These are phyloP conservation scores for Siphamia tubifer DNA, from an alignment of 2,113 vertebrate species.

Conservation along the genomic window DNA sequence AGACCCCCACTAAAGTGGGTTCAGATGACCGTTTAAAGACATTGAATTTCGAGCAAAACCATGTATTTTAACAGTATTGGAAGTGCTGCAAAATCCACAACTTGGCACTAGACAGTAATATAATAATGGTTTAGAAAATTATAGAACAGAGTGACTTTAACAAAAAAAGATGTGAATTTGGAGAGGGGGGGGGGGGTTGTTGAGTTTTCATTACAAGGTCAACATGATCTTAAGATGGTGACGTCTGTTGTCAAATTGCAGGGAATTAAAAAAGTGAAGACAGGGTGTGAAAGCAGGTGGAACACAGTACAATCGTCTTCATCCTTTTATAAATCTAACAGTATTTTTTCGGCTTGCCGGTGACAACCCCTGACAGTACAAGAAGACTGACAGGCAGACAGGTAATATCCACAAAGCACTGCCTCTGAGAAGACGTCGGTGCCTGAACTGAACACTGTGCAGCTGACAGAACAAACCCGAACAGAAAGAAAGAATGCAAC, in stretches of 20 bases:
- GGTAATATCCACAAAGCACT: slow-evolving; percentile 39
- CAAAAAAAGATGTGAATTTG: too few species aligned
- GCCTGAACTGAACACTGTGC: slow-evolving; percentile 32
- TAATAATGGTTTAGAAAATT: too few species aligned
- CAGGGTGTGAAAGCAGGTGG: background rate
- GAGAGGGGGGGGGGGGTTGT: too few species aligned
- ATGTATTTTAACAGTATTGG: too few species aligned
- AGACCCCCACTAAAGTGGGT: too few species aligned
- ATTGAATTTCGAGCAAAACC: too few species aligned
- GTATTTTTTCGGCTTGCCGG: background rate
- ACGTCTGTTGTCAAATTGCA: background rate
- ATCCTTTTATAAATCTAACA: slow-evolving; percentile 8
- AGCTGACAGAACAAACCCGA: slow-evolving; percentile 38
- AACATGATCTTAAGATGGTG: background rate
- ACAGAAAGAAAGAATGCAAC: background rate
- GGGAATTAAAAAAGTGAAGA: background rate
- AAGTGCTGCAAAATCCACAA: too few species aligned
- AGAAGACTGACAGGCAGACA: slow-evolving; percentile 36
- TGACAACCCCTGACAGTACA: slow-evolving; percentile 23
- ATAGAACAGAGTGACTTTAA: too few species aligned
- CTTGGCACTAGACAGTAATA: too few species aligned
- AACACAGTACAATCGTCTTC: background rate
- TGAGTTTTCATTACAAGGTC: too few species aligned
- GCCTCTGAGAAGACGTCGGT: slow-evolving; percentile 28
- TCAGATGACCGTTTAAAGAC: too few species aligned